These are phyloP conservation scores for Drosophila barbarae DNA, from an alignment of 2,888 invertebrate species.

Conservation along the genomic window DNA sequence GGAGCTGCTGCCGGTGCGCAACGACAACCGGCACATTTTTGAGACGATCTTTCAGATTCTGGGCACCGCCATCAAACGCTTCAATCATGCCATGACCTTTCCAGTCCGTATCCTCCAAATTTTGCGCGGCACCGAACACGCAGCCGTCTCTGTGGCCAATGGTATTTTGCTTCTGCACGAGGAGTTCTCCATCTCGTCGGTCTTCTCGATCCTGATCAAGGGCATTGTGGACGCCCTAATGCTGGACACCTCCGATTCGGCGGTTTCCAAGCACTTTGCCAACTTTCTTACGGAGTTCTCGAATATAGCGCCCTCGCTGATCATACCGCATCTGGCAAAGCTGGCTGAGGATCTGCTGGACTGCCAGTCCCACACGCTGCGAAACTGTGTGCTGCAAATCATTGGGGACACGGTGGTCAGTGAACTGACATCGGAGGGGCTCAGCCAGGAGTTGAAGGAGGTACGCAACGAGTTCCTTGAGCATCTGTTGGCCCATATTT, in stretches of 20 bases:
- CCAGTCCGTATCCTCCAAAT: constrained; percentile 86
- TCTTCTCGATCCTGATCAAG: constrained; percentile 77
- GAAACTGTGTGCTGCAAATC: constrained; percentile 91
- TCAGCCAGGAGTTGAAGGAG: constrained; percentile 84
- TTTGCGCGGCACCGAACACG: constrained; percentile 75
- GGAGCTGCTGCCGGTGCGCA: constrained; percentile 80
- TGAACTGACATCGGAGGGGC: constrained; percentile 86
- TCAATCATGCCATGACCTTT: constrained; percentile 90
- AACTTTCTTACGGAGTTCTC: constrained; percentile 78
- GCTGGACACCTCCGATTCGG: constrained; percentile 74
- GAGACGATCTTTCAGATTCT: constrained; percentile 89
- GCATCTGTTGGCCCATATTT: constrained; percentile 89
- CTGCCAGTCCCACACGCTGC: constrained; percentile 84
- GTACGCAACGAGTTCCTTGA: constrained; percentile 90
- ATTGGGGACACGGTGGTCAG: constrained; percentile 89
- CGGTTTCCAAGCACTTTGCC: constrained; percentile 76
- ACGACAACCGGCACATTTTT: constrained; percentile 82
- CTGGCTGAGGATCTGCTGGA: constrained; percentile 78
- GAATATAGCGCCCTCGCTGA: constrained; percentile 74
- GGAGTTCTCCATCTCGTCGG: constrained; percentile 77
- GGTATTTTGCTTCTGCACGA: constrained; percentile 77
- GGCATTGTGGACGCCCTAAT: constrained; percentile 77
- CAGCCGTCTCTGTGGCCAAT: constrained; percentile 74
- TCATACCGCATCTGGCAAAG: constrained; percentile 78
- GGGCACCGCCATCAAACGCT: constrained; percentile 89